Evolutionary conservation across 2,888 invertebrate species (phyloP), one percentile per base, ranked within the genome.

Genomic region (Rhamphomyia laevipes): DNA sequence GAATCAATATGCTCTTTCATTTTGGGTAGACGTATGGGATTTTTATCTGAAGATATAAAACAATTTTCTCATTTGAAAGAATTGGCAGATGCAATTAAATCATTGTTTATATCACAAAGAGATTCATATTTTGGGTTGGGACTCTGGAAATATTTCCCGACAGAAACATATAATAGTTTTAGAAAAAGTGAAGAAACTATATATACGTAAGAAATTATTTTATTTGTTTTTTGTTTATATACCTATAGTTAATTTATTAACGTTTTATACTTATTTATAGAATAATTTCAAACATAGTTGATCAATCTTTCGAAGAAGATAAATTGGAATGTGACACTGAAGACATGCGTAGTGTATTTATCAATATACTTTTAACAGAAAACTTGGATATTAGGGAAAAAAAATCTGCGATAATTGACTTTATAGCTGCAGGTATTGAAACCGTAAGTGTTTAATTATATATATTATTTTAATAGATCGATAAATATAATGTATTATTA

Each of bases 371-470:
- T 43, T 76, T 78, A 38, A 81, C 85, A 43, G 78, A 80, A 27
- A 77, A 77, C 51, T 71, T 89, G 42, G 88, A 89, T 60, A 78
- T 81, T 60, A 73, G 82, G 45, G 90, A 91, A 62, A 88, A 89
- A 67, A 86, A 85, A 61, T 85, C 87, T 0, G 86, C 86, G 1
- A 81, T 89, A 47, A 84, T 90, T 42, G 90, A 91, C 69, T 88
- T 90, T 60, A 83, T 90, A 58, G 84, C 87, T 9, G 88, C 89
- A 33, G 89, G 89, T 43, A 89, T 90, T 62, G 86, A 88, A 66
- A 89, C 90, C 63, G 83, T 89, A 53, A 55, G 58, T 45, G 43
- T 4, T 33, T 33, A 33, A n/a, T n/a, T n/a, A n/a, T n/a, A n/a
- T n/a, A n/a, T n/a, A n/a, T n/a, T n/a, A n/a, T n/a, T n/a, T n/a